Conservation (phyloP, 1,140 invertebrate species). For the Streblospio benedicti region DNA sequence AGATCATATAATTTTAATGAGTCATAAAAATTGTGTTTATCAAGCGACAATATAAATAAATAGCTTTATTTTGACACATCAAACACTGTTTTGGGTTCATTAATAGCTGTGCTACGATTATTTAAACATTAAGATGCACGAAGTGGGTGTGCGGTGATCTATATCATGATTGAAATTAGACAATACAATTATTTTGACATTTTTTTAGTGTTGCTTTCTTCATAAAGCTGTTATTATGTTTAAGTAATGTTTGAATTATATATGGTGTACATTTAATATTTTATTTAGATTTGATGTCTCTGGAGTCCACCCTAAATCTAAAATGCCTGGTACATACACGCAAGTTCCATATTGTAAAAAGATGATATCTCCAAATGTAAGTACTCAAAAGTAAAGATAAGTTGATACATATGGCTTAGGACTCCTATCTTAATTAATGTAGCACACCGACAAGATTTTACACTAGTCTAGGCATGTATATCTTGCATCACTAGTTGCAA, state of each 20-base stretch:
- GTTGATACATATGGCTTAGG: not conserved
- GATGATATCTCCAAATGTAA: slow-evolving; percentile 32
- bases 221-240: not conserved
- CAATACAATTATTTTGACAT: not conserved
- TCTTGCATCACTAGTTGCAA: not conserved
- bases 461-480: not conserved
- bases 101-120: too few species aligned
- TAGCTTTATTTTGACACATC: too few species aligned
- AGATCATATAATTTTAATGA: too few species aligned
- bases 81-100: too few species aligned
- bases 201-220: not conserved
- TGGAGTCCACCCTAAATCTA: slow-evolving; percentile 39
- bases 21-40: too few species aligned
- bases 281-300: slow-evolving; percentile 39
- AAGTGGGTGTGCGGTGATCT: not conserved
- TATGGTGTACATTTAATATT: not conserved
- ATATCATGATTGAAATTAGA: not conserved
- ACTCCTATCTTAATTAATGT: not conserved
- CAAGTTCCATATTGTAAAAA: slow-evolving; percentile 39
- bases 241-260: not conserved
- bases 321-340: slow-evolving; percentile 39
- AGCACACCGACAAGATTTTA: not conserved
- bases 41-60: too few species aligned
- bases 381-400: slow-evolving; percentile 8
- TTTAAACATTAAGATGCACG: not conserved